Base-by-base conservation (phyloP, 2,888 invertebrate genomes). In the Pilophorus perplexus region DNA sequence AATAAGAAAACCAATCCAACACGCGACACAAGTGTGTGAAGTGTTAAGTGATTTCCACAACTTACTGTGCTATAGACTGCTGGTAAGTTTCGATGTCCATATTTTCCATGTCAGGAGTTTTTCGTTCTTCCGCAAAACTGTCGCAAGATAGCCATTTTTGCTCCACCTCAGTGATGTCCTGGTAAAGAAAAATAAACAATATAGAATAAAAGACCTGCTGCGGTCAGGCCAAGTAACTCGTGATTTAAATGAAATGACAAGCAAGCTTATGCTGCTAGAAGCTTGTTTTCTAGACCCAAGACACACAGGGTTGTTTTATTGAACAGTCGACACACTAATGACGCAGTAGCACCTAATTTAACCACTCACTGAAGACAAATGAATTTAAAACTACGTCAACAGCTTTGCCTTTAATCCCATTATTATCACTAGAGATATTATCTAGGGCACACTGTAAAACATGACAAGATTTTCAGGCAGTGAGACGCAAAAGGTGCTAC, bases 81-180 rank as follows among this genome's bases (percentile, higher is more conserved):
- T 89, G 88, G 75, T 88, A 89, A 75, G 88, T 87, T 72, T 89
- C 91, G 76, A 90, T 78, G 75, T 91, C 91, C 79, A 87, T 86
- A 73, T 85, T 87, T 75, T 93, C 92, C 73, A 88, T 84, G 74
- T 88, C 88, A 10, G 88, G 87, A 54, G 87, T 87, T 71, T 84
- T 82, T 74, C 86, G 81, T 8, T 85, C 84, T 75, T 86, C 86
- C 68, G 83, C 80, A 72, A 80, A 83, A 46, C 80, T 80, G 62
- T 73, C 76, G 68, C 76, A 78, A 73, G 84, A 82, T 72, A 86
- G 79, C 87, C 87, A 87, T 76, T 86, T 86, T 72, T 83, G 81
- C 73, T 84, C 85, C 52, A 83, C 81, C 72, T 84, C 83, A 55
- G 79, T 79, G 67, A 84, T 82, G 75, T 84, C 84, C 85, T 85